Evolutionary conservation across 35 echinoderm and acorn worm species (phyloP), one percentile per base, ranked within the genome.

Genomic region (Acanthaster planci): DNA sequence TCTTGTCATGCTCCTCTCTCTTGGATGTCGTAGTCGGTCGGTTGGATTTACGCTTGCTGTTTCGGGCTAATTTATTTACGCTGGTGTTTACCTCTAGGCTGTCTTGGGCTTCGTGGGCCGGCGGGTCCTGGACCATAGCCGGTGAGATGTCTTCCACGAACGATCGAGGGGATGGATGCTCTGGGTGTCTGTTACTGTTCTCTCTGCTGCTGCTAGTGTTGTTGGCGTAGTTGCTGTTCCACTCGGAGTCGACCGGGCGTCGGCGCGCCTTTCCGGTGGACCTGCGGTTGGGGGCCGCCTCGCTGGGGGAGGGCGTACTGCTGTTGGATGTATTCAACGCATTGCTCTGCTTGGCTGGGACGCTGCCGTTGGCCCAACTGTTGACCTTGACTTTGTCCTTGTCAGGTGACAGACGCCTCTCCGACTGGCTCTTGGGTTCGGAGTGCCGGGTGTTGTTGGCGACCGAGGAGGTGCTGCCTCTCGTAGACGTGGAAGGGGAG

Each of bases 371-470:
- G 35, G 29, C 36, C 30, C 55, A 77, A 77, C 82, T 89, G 67
- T 72, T 84, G 40, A 88, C 78, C 77, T 85, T 76, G 58, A 92
- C 79, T 50, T 78, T 67, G 38, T 92, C 90, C 68, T 86, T 80
- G 35, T 92, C 84, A 38, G 68, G 85, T 26, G 84, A 80, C 40
- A 80, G 60, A 35, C 80, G 72, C 38, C 78, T 37, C 53, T 86
- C 78, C 23, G 76, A 42, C 15, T 39, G 76, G 77, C 35, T 86
- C 31, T 55, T 51, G 31, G 67, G 27, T 19, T 79, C 76, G 14
- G 79, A 39, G 30, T 77, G 59, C 19, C 84, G 77, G 35, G 77
- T 87, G 78, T 92, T 92, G 80, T 82, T 86, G 55, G 83, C 89
- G 30, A 80, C 76, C 15, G 55, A 80, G 44, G n/a, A 64, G 68